Evolutionary conservation across 1,140 invertebrate genomes (phyloP).

Genomic region (Magallana angulata): DNA sequence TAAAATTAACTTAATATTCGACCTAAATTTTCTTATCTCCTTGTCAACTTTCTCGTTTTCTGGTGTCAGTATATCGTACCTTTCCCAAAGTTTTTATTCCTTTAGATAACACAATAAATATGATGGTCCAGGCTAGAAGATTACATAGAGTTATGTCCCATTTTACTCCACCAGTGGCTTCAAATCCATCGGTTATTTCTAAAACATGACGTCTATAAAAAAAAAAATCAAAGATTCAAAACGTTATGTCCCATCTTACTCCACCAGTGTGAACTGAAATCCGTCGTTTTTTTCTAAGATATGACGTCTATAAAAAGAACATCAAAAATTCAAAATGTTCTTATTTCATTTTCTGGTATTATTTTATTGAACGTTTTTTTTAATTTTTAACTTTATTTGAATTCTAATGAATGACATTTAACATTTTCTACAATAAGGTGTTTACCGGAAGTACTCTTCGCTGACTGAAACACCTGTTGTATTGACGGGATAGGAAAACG

Average conservation of each 20-base stretch:
- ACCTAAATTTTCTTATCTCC: too few relatives aligned
- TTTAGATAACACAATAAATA: constrained; percentile 98
- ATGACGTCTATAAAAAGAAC: constrained; percentile 60
- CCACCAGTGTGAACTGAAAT: constrained; percentile 88
- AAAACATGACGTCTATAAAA: constrained; percentile 79
- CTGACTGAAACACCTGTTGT: constrained; percentile 47
- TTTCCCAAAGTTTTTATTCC: constrained; percentile 97
- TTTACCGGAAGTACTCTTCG: constrained; percentile 61
- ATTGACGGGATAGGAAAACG: constrained; percentile 23
- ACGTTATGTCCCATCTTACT: constrained; percentile 95
- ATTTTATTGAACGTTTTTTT: too few relatives aligned
- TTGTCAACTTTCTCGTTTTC: too few relatives aligned
- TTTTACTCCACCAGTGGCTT: constrained; percentile 91
- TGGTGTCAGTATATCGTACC: constrained; percentile 72
- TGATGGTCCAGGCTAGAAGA: constrained; percentile 94
- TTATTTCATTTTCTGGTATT: too few relatives aligned
- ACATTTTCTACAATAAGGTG: neutral
- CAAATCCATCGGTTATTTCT: constrained; percentile 92
- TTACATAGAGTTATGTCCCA: constrained; percentile 95
- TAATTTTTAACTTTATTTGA: too few relatives aligned
- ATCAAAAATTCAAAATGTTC: constrained; percentile 87
- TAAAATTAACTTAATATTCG: too few relatives aligned
- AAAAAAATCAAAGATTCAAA: constrained; percentile 85
- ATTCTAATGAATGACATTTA: too few relatives aligned
- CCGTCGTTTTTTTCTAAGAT: constrained; percentile 90